Base-by-base conservation (phyloP, 2,797 vertebrate genomes). In the Mycteria americana region DNA sequence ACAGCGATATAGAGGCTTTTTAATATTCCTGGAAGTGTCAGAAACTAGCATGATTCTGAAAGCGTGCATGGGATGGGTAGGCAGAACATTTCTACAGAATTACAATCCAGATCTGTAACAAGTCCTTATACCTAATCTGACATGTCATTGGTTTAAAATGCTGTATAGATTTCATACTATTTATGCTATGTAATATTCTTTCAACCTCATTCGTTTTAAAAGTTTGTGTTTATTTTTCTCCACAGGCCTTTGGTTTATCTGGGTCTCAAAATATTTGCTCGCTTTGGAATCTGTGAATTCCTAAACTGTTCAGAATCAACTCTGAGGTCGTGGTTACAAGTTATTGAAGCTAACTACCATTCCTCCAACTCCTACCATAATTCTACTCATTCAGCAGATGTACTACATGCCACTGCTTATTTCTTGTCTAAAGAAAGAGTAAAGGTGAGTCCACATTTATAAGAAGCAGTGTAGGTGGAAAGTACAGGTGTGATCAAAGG, bases 321-420 rank as follows among this genome's bases (percentile, higher is more conserved):
- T 1, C 94, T 99, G 97, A 98, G 99, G 87, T 99, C 99, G 1
- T 99, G 99, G 99, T 96, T 99, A 48, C 99, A 99, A 96, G 97
- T 99, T 84, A 99, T 99, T 17, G 99, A 99, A 97, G 98, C 99
- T 31, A 99, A 99, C 97, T 99, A 99, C 96, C 99, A 99, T 97
- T 98, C 99, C 56, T 98, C 97, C 93, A 99, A 99, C 98, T 99
- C 99, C 69, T 99, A 99, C 98, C 99, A 99, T 98, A 99, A 99
- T 92, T 99, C 99, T n/a, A 98, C 98, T 13, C 99, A 99, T 56
- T 98, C 99, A 7, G 99, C 99, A 3, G 99, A 99, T 6, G 99
- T 99, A 78, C 98, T 99, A 23, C 99, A 99, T 0, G 99, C 99
- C 92, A 99, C 99, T 1, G 99, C 99, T 22, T 99, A 99, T 96